Conservation (phyloP, 2,797 vertebrate species). For the Poecilia velifera region DNA sequence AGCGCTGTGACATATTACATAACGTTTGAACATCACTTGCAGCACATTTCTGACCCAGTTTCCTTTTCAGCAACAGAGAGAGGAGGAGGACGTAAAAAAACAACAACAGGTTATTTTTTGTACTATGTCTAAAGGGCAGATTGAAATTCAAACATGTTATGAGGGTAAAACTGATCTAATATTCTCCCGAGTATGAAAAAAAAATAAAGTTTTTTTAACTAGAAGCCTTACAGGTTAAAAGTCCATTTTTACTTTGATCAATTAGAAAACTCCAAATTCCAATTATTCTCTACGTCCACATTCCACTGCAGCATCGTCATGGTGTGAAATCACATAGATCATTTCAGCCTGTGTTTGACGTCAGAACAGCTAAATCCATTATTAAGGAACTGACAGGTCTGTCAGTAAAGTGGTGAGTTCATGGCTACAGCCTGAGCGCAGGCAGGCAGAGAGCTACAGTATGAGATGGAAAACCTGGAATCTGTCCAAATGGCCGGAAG, state of each 20-base stretch:
- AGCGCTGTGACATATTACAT: conserved; percentile 70
- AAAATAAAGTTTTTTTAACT: not conserved
- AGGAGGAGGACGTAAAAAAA: conserved; percentile 5
- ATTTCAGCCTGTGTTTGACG: conserved; percentile 6
- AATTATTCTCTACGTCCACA: not conserved
- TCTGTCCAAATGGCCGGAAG: conserved; percentile 9
- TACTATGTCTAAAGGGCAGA: conserved; percentile 38
- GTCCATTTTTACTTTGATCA: not conserved
- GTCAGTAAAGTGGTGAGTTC: conserved; percentile 12
- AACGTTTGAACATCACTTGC: conserved; percentile 70
- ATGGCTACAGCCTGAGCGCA: conserved; percentile 6
- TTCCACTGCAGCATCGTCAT: conserved; percentile 10
- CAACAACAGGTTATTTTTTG: conserved; percentile 13
- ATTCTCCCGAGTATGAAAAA: not conserved
- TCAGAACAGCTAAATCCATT: conserved; percentile 33
- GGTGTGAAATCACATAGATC: conserved; percentile 10
- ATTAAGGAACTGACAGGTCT: conserved; percentile 25
- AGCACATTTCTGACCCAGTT: conserved; percentile 72
- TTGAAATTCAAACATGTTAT: conserved; percentile 25
- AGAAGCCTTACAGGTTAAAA: not conserved
- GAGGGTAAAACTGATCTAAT: conserved; percentile 4
- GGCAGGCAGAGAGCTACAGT: not conserved
- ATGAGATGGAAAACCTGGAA: conserved; percentile 10
- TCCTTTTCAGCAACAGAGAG: conserved; percentile 36
- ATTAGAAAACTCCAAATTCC: not conserved